Evolutionary conservation across 1,140 invertebrate species (phyloP), one percentile per base, ranked within the genome.

Genomic region (Tetragonula clypearis): DNA sequence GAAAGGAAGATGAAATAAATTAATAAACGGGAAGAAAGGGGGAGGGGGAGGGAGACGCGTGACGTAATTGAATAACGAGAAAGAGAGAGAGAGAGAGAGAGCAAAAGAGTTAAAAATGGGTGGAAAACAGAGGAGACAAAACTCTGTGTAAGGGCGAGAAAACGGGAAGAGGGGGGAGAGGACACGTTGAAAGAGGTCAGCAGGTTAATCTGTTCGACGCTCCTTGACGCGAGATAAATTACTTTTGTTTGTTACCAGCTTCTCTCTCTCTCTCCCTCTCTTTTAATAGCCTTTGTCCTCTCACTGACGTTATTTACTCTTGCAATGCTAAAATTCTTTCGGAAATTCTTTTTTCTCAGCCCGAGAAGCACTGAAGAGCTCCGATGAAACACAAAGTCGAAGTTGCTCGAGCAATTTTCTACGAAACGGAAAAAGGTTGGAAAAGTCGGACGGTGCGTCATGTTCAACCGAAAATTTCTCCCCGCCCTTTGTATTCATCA

Each of bases 231-330:
- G 73, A 75, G 12, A 58, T 75, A 75, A 75, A 75, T 75, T 75
- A 60, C 73, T 75, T 75, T 75, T 75, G 55, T 75, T 60, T 75
- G 55, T 60, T 55, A 74, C 72, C n/a, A 74, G 72, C 55, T 56
- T 26, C 41, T 49, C 41, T 49, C 41, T 49, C 41, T 49, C 6
- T 49, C 6, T 49, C 8, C 5, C 6, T 26, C n/a, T 30, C 14
- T 12, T 74, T 74, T 74, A 74, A 74, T 74, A n/a, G 15, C n/a
- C 14, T 55, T n/a, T 9, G 21, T 21, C n/a, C 17, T 19, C 12
- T 3, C 1, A 19, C 5, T 9, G 41, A 74, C 9, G 49, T 74
- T 55, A 74, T 56, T 73, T 26, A 19, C 8, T n/a, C 9, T 60
- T 49, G 41, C 41, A 49, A 49, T 49, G 6, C 9, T 49, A 49